phyloP scores from a whole-genome alignment of 2,888 invertebrate species.

The Euclidia mi region DNA sequence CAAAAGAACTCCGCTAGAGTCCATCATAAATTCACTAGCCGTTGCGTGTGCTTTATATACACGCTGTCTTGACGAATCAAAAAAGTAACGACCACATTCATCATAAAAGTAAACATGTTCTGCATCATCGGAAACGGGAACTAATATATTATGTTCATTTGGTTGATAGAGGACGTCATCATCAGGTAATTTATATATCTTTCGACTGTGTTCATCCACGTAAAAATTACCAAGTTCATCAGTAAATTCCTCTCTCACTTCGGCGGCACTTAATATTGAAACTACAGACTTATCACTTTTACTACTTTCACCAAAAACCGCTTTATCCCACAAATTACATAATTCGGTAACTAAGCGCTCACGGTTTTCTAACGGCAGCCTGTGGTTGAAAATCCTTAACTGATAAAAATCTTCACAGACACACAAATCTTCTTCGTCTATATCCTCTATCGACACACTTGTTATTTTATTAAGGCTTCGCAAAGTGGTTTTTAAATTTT shows the following conservation, averaged over 20 bases:
- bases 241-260: constrained; percentile 77
- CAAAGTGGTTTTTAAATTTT: constrained; percentile 74
- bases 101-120: constrained; percentile 81
- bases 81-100: constrained; percentile 83
- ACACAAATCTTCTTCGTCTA: constrained; percentile 68
- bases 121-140: constrained; percentile 76
- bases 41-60: constrained; percentile 79
- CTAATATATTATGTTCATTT: constrained; percentile 78
- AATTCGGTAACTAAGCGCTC: constrained; percentile 80
- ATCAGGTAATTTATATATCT: constrained; percentile 77
- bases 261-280: constrained; percentile 80
- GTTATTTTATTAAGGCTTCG: constrained; percentile 63
- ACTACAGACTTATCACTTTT: constrained; percentile 76
- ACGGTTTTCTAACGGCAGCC: constrained; percentile 72
- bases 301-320: constrained; percentile 71
- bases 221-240: constrained; percentile 81
- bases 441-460: constrained; percentile 58
- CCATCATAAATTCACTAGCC: constrained; percentile 85
- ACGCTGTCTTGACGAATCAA: constrained; percentile 75
- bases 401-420: constrained; percentile 79
- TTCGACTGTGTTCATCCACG: constrained; percentile 79
- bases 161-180: constrained; percentile 75
- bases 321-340: constrained; percentile 80
- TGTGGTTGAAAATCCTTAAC: constrained; percentile 81
- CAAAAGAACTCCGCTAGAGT: constrained; percentile 75